A percentile compares a stretch with the other conserved stretches of the same genome.
These are phyloP conservation scores for Heliconius himera DNA, from an alignment of 1,140 invertebrate genomes.

Conservation along the genomic window DNA sequence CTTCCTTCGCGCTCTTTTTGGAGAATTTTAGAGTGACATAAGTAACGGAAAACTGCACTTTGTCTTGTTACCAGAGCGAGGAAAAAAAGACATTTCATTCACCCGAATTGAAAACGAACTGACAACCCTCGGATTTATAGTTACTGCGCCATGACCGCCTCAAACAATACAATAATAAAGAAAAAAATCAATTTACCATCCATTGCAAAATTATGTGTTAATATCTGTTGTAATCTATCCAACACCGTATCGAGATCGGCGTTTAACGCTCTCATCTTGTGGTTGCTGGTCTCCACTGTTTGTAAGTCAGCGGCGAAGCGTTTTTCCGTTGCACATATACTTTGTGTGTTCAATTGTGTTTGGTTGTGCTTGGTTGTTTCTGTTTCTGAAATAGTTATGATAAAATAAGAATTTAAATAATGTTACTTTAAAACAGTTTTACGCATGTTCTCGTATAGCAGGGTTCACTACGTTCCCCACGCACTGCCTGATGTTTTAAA, in stretches of 20 bases:
- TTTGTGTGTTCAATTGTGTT: slow-evolving; percentile 35
- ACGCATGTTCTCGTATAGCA: neutral
- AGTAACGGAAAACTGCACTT: too few species aligned
- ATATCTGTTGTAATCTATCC: slow-evolving; percentile 83
- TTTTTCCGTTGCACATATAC: slow-evolving; percentile 59
- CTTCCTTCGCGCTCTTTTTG: too few species aligned
- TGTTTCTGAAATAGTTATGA: slow-evolving; percentile 42
- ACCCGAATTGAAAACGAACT: too few species aligned
- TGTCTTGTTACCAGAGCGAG: too few species aligned
- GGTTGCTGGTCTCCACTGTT: slow-evolving; percentile 63
- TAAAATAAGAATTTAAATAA: neutral
- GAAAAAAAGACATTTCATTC: too few species aligned
- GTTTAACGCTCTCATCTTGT: slow-evolving; percentile 80
- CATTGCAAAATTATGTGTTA: slow-evolving; percentile 83
- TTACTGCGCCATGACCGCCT: too few species aligned
- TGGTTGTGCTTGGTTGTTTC: slow-evolving; percentile 37
- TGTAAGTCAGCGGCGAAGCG: slow-evolving; percentile 68
- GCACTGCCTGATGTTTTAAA: too few species aligned
- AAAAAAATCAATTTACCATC: slow-evolving; percentile 72
- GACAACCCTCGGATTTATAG: too few species aligned
- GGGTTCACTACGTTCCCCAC: too few species aligned
- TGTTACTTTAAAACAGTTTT: neutral
- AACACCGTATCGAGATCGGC: slow-evolving; percentile 83
- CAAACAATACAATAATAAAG: neutral
- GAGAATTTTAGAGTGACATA: too few species aligned